Conservation (phyloP, 2,888 invertebrate genomes). For the Drosophila fulvimacula region DNA sequence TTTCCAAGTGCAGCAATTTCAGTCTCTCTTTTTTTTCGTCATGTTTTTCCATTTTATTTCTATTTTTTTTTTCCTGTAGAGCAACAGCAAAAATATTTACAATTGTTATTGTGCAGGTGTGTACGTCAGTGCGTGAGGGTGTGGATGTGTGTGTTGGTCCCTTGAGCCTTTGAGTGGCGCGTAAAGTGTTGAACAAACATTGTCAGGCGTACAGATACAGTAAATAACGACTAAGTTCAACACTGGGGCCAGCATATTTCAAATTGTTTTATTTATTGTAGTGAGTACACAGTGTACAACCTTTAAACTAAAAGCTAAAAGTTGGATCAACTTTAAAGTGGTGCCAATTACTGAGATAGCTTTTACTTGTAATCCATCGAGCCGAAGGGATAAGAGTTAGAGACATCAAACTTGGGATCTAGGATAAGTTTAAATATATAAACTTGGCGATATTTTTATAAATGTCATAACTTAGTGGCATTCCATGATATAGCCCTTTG, state of each 20-base stretch:
- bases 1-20: constrained; percentile 13
- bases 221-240: constrained; percentile 47
- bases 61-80: constrained; percentile 10
- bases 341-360: too few species aligned
- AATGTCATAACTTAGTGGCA: too few species aligned
- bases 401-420: too few species aligned
- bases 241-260: constrained; percentile 15
- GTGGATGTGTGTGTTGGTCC: constrained; percentile 22
- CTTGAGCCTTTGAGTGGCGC: constrained; percentile 47
- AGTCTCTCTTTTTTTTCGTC: not conserved
- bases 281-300: not conserved
- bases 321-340: not conserved
- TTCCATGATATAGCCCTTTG: not conserved
- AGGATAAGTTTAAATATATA: too few species aligned
- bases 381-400: too few species aligned
- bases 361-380: too few species aligned
- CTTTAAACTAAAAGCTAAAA: not conserved
- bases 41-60: constrained; percentile 8
- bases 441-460: too few species aligned
- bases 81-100: constrained; percentile 30
- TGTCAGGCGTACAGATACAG: constrained; percentile 39
- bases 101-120: constrained; percentile 5
- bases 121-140: not conserved
- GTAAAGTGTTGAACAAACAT: constrained; percentile 49
- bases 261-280: constrained; percentile 28